Evolutionary conservation across 2,888 invertebrate genomes (phyloP), one percentile per base, ranked within the genome.

Genomic region (Lobophora halterata): DNA sequence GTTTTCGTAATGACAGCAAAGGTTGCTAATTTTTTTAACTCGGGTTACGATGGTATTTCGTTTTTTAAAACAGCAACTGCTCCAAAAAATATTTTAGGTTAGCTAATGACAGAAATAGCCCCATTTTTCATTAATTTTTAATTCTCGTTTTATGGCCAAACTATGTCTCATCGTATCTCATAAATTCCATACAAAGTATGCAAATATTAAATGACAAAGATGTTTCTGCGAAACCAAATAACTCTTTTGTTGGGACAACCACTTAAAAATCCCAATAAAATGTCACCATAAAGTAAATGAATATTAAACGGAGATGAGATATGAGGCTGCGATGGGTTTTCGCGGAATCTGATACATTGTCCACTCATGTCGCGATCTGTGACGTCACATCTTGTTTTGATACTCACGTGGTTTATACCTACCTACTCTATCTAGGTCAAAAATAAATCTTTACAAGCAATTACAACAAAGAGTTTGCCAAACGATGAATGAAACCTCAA

Each of bases 201-300:
- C 64, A 65, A 75, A 73, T 72, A 61, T 60, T 60, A 53, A 65
- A 70, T 62, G 77, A 79, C 75, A 78, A 62, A 66, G 61, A 67
- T 74, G 72, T 68, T 83, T 83, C 85, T 75, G 46, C 67, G 85
- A 85, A 85, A 61, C 59, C 46, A 49, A 66, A 73, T 73, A 72
- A 74, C 55, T 67, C 62, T 64, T 71, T 76, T 75, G 73, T 77
- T 58, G 49, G 58, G 54, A 27, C n/a, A n/a, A n/a, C n/a, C n/a
- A n/a, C 55, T 26, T 59, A 68, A 62, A 67, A 63, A 61, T 61
- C 77, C 71, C 69, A 80, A 81, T 80, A 79, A 82, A 78, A 50
- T 80, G 85, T 83, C 83, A 74, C 81, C 32, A 81, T 83, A 85
- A 82, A 83, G 64, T 65, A 54, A 65, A 64, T 65, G 69, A 71